phyloP scores from a whole-genome alignment of 1,140 invertebrate species.

The Nomia melanderi region DNA sequence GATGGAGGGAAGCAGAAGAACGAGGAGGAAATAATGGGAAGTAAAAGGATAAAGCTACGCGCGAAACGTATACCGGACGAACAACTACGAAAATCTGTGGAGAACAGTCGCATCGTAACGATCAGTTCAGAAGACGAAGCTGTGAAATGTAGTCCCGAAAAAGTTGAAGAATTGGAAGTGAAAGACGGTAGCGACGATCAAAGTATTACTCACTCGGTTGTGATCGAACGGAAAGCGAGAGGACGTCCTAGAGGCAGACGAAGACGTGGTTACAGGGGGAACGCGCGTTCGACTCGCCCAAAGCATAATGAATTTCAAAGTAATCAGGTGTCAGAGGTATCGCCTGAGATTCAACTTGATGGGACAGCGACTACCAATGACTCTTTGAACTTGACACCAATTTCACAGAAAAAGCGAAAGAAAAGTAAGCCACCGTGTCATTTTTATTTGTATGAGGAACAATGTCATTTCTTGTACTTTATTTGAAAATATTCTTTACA shows the following conservation, averaged over 20 bases:
- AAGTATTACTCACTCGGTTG: conserved; percentile 27
- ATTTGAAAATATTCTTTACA: conserved; percentile 40
- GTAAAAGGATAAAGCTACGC: conserved; percentile 82
- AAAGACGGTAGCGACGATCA: conserved; percentile 61
- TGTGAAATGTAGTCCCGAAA: conserved; percentile 54
- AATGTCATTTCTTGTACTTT: not conserved
- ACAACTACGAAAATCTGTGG: conserved; percentile 82
- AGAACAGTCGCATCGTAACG: conserved; percentile 78
- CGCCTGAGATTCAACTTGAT: conserved; percentile 37
- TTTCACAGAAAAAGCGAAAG: conserved; percentile 63
- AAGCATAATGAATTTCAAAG: conserved; percentile 40
- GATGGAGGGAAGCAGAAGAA: conserved; percentile 53
- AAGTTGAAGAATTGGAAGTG: conserved; percentile 53
- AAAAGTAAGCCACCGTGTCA: conserved; percentile 66
- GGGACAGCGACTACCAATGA: conserved; percentile 34
- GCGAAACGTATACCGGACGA: conserved; percentile 80
- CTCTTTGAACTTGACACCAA: conserved; percentile 33
- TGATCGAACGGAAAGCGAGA: conserved; percentile 64
- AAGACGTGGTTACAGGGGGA: conserved; percentile 57
- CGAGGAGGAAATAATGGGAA: conserved; percentile 65
- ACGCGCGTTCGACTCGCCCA: conserved; percentile 41
- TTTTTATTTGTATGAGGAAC: no score
- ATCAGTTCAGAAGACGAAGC: conserved; percentile 76
- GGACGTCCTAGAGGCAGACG: conserved; percentile 74
- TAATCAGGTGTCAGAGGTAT: conserved; percentile 35